Evolutionary conservation across 2,888 invertebrate genomes (phyloP), one percentile per base, ranked within the genome.

Genomic region (Campopleginae sp.): DNA sequence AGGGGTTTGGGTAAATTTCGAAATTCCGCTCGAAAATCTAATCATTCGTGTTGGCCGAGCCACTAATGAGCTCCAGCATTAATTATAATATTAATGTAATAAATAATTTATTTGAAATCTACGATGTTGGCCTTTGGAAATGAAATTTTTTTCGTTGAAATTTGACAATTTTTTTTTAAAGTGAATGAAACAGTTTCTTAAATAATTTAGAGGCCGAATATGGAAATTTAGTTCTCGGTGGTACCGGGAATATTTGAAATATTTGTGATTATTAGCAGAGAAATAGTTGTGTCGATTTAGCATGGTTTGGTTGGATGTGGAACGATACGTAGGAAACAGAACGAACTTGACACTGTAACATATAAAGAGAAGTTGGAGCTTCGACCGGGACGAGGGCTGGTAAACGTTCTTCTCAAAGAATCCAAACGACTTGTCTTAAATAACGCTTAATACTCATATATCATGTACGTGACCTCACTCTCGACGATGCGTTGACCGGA

Each of bases 381-480:
- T 68, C 58, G 78, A 44, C 23, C 78, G 78, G 68, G 68, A 58
- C n/a, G 46, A 54, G 51, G 27, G 66, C 78, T 65, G 68, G 12
- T 54, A n/a, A 66, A 51, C 66, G 77, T 66, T 68, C 54, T 66
- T 70, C 71, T 76, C 80, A 71, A 80, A 80, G 80, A 82, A 86
- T 54, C 79, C 82, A 66, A 76, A 72, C 82, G 72, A 72, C 82
- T 81, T 77, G 79, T 82, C 86, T 86, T 86, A 80, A 86, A 84
- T 85, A 85, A 86, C 68, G 79, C 68, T 82, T 86, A 80, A 79
- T 85, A 71, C 70, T 54, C 86, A 71, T 85, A 79, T 82, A 85
- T 85, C 81, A 82, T 68, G 77, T 82, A 85, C 84, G 84, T 86
- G 86, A 86, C 86, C 79, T 82, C 77, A 86, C 86, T 85, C 84